A percentile compares a stretch with the other conserved stretches of the same genome.
Conservation (phyloP, 1,140 invertebrate genomes). For the Diuraphis noxia region DNA sequence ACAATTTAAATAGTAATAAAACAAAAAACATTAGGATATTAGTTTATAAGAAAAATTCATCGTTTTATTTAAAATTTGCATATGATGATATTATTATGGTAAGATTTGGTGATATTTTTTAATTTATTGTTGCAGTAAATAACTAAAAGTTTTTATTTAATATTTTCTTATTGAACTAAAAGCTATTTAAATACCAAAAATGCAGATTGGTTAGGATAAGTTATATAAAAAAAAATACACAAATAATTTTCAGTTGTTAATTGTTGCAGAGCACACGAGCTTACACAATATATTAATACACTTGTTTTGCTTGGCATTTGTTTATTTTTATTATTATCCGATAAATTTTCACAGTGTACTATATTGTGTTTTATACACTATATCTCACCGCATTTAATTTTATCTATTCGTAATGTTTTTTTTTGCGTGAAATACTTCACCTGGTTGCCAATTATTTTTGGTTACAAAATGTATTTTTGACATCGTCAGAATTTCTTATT, state of each 20-base stretch:
- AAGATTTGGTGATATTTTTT: no score
- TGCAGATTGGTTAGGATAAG: not conserved
- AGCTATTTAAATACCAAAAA: not conserved
- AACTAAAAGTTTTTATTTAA: not conserved
- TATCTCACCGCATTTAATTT: not conserved
- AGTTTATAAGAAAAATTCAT: not conserved
- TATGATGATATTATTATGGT: not conserved
- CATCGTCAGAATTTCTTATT: not conserved
- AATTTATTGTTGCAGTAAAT: not conserved
- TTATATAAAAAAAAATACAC: not conserved
- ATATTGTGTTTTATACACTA: not conserved
- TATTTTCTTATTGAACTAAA: not conserved
- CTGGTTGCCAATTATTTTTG: slow-evolving; percentile 41
- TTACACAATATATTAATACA: not conserved
- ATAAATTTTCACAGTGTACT: not conserved
- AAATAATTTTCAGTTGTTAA: not conserved
- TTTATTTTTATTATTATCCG: not conserved
- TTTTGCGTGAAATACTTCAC: slow-evolving; percentile 11
- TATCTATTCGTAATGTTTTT: not conserved
- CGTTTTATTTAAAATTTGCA: not conserved
- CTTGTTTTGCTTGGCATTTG: not conserved
- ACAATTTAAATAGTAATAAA: not conserved
- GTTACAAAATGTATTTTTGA: slow-evolving; percentile 39
- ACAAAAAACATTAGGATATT: not conserved
- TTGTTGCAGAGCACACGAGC: not conserved